Conservation (phyloP, 1,140 invertebrate species). For the Orius insidiosus region DNA sequence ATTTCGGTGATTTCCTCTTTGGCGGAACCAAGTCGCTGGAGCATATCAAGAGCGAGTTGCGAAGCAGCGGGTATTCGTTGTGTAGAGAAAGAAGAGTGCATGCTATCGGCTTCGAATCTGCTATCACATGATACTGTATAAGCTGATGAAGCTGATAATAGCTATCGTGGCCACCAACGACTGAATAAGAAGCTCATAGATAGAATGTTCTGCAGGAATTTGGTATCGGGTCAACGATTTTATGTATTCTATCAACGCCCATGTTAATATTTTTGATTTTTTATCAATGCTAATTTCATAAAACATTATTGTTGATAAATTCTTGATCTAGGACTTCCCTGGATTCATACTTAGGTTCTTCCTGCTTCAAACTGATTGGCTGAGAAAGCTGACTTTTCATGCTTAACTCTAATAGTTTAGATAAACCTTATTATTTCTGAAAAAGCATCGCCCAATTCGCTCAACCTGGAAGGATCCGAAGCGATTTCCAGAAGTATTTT, state of each 20-base stretch:
- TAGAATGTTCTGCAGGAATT: conserved; percentile 65
- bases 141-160: conserved; percentile 57
- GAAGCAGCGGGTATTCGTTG: conserved; percentile 66
- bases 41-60: conserved; percentile 87
- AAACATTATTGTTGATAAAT: conserved; percentile 65
- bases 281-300: conserved; percentile 36
- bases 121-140: conserved; percentile 73
- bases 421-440: conserved; percentile 70
- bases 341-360: conserved; percentile 15
- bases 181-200: conserved; percentile 72
- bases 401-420: conserved; percentile 57
- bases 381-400: conserved; percentile 53
- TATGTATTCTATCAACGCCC: conserved; percentile 53
- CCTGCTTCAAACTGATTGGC: conserved; percentile 20
- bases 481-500: conserved; percentile 7
- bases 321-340: conserved; percentile 56
- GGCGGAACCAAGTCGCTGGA: conserved; percentile 61
- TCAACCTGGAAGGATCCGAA: conserved; percentile 27
- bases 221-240: conserved; percentile 59
- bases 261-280: conserved; percentile 28
- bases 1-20: conserved; percentile 71
- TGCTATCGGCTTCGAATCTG: conserved; percentile 79
- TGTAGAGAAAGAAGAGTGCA: conserved; percentile 80
- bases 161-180: conserved; percentile 42
- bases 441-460: conserved; percentile 55